Conservation (phyloP, 2,797 vertebrate genomes). For the Falco columbarius region DNA sequence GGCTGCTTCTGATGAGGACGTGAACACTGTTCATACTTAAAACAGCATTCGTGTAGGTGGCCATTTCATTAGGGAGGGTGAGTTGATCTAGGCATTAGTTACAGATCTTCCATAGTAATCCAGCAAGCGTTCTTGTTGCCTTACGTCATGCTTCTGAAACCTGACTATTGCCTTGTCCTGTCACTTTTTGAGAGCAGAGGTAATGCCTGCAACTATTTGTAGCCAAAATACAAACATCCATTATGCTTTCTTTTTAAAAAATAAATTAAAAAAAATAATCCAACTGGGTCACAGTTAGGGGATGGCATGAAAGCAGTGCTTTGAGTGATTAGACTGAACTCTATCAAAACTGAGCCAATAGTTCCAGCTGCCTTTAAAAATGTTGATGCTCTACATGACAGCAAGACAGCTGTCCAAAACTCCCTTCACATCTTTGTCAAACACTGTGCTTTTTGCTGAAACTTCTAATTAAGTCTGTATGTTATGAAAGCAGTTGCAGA, state of each 20-base stretch:
- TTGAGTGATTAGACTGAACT: background rate
- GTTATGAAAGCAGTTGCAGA: background rate
- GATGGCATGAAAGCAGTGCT: background rate
- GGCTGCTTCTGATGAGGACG: background rate
- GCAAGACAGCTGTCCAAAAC: background rate
- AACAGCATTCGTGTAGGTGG: fast-evolving
- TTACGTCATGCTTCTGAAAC: background rate
- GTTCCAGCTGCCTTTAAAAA: background rate
- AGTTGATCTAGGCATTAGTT: background rate
- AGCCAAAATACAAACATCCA: background rate
- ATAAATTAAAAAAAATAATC: background rate
- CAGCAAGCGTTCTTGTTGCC: background rate
- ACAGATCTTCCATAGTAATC: background rate
- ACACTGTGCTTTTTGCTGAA: background rate
- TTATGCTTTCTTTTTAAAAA: background rate
- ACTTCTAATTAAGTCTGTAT: background rate
- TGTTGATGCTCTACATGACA: background rate
- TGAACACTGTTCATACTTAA: background rate
- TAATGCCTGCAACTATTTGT: background rate
- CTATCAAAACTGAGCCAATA: background rate
- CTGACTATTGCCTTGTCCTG: background rate
- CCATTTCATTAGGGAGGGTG: background rate
- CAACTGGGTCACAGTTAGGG: background rate
- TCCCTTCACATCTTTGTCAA: background rate
- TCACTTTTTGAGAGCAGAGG: background rate